Percentiles rank a stretch among this genome's conserved stretches.
Conservation (phyloP, 2,888 invertebrate species). For the Drosophila setosimentum region DNA sequence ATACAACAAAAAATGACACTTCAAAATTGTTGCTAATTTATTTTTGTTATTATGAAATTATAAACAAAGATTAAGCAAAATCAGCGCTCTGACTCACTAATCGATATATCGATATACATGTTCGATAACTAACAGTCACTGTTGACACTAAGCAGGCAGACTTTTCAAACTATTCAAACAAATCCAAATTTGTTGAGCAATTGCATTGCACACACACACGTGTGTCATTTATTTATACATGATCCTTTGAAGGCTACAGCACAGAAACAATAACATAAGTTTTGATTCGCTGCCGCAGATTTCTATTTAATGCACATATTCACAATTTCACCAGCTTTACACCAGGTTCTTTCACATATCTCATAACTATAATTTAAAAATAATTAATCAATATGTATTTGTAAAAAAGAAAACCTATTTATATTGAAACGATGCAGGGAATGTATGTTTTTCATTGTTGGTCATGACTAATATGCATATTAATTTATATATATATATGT, state of each 20-base stretch:
- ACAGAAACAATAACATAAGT: not conserved
- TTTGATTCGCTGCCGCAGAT: not conserved
- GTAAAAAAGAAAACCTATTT: conserved; percentile 20
- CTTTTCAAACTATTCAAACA: not conserved
- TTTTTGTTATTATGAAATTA: not conserved
- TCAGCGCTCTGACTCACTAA: conserved; percentile 1
- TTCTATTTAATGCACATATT: conserved; percentile 1
- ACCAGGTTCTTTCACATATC: not conserved
- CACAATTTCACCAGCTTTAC: not conserved
- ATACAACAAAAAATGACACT: not conserved
- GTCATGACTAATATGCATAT: conserved; percentile 41
- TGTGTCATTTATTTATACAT: not conserved
- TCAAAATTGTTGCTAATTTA: not conserved
- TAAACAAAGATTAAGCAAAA: conserved; percentile 2
- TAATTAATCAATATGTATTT: conserved; percentile 32
- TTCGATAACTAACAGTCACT: conserved; percentile 1
- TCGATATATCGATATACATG: conserved; percentile 9
- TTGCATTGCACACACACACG: not conserved
- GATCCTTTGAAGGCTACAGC: not conserved
- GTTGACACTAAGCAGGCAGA: too few relatives aligned
- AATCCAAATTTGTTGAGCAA: not conserved
- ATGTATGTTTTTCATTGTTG: conserved; percentile 36
- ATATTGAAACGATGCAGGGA: conserved; percentile 37
- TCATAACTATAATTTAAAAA: conserved; percentile 28
- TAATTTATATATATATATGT: conserved; percentile 20